phyloP scores from a whole-genome alignment of 1,140 invertebrate species.

The Drepana arcuata region DNA sequence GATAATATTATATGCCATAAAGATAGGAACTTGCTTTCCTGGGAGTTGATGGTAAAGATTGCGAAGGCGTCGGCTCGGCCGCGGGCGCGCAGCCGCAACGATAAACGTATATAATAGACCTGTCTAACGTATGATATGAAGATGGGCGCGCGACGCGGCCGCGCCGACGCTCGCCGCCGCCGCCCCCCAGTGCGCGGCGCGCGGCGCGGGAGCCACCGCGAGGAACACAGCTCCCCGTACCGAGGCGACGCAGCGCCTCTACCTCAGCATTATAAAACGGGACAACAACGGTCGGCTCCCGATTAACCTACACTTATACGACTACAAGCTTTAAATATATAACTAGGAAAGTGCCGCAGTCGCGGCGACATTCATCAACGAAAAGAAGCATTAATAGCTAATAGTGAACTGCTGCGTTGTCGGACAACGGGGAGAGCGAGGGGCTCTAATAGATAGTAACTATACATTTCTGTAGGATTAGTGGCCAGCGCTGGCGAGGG shows the following conservation, averaged over 20 bases:
- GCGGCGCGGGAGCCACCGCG: conserved; percentile 32
- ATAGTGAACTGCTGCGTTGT: conserved; percentile 71
- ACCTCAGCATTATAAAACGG: conserved; percentile 22
- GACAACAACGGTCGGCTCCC: conserved; percentile 33
- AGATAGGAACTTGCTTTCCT: conserved; percentile 80
- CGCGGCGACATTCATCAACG: conserved; percentile 55
- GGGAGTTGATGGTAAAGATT: conserved; percentile 69
- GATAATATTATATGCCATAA: conserved; percentile 75
- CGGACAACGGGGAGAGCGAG: conserved; percentile 66
- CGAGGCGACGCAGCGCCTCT: conserved; percentile 1
- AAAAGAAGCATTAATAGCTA: conserved; percentile 69
- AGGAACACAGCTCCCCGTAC: conserved; percentile 7
- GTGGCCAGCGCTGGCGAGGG: conserved; percentile 74
- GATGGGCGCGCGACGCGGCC: conserved; percentile 38
- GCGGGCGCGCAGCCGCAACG: conserved; percentile 51
- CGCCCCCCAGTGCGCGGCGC: conserved; percentile 67
- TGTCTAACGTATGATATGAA: conserved; percentile 71
- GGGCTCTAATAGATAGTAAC: conserved; percentile 61
- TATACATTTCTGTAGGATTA: conserved; percentile 70
- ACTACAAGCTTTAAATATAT: conserved; percentile 69
- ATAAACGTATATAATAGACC: conserved; percentile 68
- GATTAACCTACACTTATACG: conserved; percentile 60
- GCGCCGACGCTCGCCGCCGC: conserved; percentile 46
- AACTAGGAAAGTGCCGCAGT: conserved; percentile 60
- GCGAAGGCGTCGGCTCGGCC: conserved; percentile 42